Conservation (phyloP, 2,113 vertebrate genomes). For the Sceloporus tristichus region DNA sequence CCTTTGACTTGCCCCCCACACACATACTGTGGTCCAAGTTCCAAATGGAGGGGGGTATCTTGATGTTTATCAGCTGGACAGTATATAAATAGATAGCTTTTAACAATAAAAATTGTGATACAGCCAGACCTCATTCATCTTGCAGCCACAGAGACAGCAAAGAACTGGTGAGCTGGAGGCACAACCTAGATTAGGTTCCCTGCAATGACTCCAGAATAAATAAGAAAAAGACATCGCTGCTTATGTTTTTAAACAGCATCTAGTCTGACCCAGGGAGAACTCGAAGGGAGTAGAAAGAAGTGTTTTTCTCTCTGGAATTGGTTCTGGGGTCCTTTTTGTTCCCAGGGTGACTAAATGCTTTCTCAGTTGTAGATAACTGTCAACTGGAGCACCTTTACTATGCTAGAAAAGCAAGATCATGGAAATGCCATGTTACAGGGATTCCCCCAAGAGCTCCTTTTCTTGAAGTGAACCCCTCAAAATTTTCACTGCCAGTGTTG, state of each 20-base stretch:
- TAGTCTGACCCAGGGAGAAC: not conserved
- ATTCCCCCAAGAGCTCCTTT: slow-evolving; percentile 16
- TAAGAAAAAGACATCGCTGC: not conserved
- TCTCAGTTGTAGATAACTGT: not conserved
- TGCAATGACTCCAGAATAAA: not conserved
- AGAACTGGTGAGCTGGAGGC: not conserved
- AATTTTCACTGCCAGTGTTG: not conserved
- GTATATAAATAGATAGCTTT: not conserved
- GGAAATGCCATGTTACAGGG: slow-evolving; percentile 12
- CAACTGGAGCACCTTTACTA: not conserved
- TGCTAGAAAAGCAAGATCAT: not conserved
- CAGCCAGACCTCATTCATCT: not conserved
- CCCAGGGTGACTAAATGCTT: not conserved
- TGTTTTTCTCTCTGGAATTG: slow-evolving; percentile 4
- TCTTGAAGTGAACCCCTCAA: not conserved
- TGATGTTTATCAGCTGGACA: not conserved
- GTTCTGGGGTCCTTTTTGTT: accelerated
- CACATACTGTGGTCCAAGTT: not conserved
- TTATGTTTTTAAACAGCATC: not conserved
- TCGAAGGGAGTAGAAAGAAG: not conserved
- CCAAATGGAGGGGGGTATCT: not conserved
- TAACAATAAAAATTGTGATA: not conserved
- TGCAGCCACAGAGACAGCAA: not conserved
- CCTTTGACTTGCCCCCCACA: not conserved
- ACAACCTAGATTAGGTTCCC: not conserved